Conservation (phyloP, 2,797 vertebrate species). For the Alca torda region DNA sequence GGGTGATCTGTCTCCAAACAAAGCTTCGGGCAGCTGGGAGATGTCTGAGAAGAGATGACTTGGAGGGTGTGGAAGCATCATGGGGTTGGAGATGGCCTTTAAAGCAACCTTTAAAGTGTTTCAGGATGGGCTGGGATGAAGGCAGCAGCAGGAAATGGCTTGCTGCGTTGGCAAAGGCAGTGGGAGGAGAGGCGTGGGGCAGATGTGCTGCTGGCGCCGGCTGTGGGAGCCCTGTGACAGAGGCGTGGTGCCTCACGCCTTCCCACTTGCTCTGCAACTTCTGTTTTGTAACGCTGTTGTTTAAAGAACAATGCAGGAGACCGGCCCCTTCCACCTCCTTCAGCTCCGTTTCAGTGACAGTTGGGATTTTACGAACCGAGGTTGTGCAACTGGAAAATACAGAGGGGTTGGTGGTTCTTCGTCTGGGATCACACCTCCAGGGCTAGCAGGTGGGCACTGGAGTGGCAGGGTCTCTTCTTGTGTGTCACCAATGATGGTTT, state of each 20-base stretch:
- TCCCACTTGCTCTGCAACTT: background rate
- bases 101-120: background rate
- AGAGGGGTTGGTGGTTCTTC: background rate
- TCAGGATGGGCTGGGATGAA: background rate
- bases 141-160: background rate
- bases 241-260: background rate
- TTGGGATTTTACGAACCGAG: background rate
- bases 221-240: background rate
- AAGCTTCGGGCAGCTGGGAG: background rate
- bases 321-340: background rate
- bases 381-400: rapidly evolving
- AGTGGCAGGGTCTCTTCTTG: background rate
- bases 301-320: background rate
- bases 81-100: background rate
- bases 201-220: background rate
- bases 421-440: rapidly evolving
- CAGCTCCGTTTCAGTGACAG: background rate
- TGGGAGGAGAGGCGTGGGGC: background rate
- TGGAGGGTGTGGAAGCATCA: background rate
- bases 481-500: background rate
- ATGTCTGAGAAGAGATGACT: background rate
- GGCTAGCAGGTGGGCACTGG: background rate
- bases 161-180: background rate
- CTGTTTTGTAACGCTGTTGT: background rate
- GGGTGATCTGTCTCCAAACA: background rate